Conservation (phyloP, 2,888 invertebrate species). For the Hypena proboscidalis region DNA sequence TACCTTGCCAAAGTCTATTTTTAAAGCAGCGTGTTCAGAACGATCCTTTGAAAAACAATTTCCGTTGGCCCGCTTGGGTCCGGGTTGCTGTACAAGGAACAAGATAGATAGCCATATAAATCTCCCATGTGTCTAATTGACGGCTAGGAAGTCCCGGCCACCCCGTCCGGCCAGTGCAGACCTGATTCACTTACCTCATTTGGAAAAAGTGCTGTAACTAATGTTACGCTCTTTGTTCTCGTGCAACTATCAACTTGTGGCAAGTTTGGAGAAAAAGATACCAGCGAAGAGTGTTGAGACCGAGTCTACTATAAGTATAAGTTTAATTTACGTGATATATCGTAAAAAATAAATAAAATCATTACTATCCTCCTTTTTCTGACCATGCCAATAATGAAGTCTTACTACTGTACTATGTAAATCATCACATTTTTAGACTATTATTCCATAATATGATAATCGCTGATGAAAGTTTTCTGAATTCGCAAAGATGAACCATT, state of each 20-base stretch:
- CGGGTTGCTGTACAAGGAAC: conserved; percentile 55
- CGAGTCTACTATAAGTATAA: too few species aligned
- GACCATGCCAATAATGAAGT: too few species aligned
- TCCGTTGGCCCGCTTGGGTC: conserved; percentile 54
- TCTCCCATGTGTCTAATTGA: conserved; percentile 80
- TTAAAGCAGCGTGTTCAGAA: conserved; percentile 49
- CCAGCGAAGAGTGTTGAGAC: conserved; percentile 15
- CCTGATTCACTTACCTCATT: conserved; percentile 66
- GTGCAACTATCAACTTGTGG: conserved; percentile 33
- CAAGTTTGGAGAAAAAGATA: conserved; percentile 20
- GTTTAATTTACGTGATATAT: too few species aligned
- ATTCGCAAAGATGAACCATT: too few species aligned
- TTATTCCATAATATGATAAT: too few species aligned
- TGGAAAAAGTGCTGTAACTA: conserved; percentile 50
- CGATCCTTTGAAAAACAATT: conserved; percentile 72
- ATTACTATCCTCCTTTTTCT: too few species aligned
- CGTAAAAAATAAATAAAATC: too few species aligned
- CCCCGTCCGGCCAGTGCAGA: conserved; percentile 47
- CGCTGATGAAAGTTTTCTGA: too few species aligned
- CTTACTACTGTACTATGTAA: too few species aligned
- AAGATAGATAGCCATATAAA: conserved; percentile 81
- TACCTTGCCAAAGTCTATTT: conserved; percentile 52
- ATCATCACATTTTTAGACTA: too few species aligned
- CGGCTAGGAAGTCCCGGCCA: conserved; percentile 64
- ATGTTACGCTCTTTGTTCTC: conserved; percentile 44